Evolutionary conservation across 2,888 invertebrate genomes (phyloP).

Genomic region (Orgyia antiqua): DNA sequence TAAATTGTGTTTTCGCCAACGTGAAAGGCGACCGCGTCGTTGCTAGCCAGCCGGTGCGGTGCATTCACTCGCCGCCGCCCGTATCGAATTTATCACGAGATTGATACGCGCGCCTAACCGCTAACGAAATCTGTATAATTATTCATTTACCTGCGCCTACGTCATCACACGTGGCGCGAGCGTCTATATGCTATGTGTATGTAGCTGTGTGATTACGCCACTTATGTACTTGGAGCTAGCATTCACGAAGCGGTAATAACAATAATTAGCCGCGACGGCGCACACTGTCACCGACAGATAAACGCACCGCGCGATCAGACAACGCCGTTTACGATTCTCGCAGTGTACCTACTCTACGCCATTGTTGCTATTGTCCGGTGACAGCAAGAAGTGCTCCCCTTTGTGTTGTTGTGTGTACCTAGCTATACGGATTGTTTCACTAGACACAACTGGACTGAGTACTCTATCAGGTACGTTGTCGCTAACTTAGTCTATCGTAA

Average conservation of each 20-base stretch:
- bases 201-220: conserved; percentile 68
- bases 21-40: conserved; percentile 58
- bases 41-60: conserved; percentile 39
- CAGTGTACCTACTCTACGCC: conserved; percentile 21
- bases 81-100: conserved; percentile 70
- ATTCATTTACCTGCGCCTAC: conserved; percentile 44
- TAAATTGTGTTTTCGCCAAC: conserved; percentile 57
- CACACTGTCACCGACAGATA: conserved; percentile 54
- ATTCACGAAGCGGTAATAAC: conserved; percentile 60
- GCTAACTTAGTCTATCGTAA: conserved; percentile 44
- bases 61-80: conserved; percentile 60
- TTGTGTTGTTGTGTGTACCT: conserved; percentile 38
- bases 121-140: conserved; percentile 37
- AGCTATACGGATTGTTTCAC: conserved; percentile 43
- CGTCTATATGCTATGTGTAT: conserved; percentile 37
- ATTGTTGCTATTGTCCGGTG: conserved; percentile 40
- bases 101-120: conserved; percentile 54
- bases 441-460: conserved; percentile 30
- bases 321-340: conserved; percentile 36
- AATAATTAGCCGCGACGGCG: conserved; percentile 55
- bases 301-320: conserved; percentile 43
- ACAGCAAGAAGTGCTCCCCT: conserved; percentile 37
- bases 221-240: conserved; percentile 44
- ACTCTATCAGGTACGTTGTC: conserved; percentile 43
- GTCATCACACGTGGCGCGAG: conserved; percentile 61